Conservation (phyloP, 2,888 invertebrate species). For the Actias luna region DNA sequence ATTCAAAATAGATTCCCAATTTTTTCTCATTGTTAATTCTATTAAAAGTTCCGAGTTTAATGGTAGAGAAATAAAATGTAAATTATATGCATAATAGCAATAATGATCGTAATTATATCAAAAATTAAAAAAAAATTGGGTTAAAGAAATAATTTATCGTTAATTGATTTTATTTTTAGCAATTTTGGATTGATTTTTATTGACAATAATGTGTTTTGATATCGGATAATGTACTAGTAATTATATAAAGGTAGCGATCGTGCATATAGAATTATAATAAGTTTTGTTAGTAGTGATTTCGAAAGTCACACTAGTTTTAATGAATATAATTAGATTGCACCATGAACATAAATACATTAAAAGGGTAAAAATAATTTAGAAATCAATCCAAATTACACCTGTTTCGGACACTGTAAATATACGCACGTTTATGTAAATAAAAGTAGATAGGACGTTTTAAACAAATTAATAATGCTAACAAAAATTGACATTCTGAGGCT, state of each 20-base stretch:
- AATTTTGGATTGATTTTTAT: background rate
- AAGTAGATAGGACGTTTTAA: constrained; percentile 22
- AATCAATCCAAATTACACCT: constrained; percentile 11
- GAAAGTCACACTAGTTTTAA: background rate
- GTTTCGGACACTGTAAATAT: constrained; percentile 40
- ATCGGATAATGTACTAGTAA: background rate
- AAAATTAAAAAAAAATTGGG: constrained; percentile 24
- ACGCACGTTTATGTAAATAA: constrained; percentile 41
- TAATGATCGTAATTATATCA: constrained; percentile 44
- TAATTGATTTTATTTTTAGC: background rate
- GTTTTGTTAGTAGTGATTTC: background rate
- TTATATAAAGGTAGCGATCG: background rate
- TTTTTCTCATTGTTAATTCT: no score
- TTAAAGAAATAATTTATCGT: background rate
- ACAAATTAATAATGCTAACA: background rate
- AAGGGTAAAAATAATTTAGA: background rate
- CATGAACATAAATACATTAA: no score
- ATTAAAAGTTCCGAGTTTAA: background rate
- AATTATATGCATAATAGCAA: constrained; percentile 21
- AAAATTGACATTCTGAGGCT: background rate
- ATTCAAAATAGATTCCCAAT: background rate
- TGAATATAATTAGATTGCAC: no score
- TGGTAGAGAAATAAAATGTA: background rate
- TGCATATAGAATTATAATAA: background rate
- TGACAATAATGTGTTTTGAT: background rate